Evolutionary conservation across 2,797 vertebrate species (phyloP).

Genomic region (Kryptopterus vitreolus): DNA sequence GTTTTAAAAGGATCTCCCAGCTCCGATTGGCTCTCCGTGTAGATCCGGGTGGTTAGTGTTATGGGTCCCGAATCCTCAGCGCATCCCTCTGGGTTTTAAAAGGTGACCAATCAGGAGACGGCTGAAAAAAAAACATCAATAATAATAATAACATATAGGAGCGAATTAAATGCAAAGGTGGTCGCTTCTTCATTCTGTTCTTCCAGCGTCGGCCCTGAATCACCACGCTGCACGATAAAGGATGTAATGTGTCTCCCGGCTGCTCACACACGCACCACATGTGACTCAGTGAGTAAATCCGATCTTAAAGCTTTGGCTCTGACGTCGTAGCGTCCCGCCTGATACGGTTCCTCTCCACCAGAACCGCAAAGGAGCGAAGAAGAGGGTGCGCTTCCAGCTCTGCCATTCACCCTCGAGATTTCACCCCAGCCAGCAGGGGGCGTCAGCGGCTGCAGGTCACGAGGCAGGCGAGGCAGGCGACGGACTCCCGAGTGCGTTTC

Average conservation of each 20-base stretch:
- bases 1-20: slow-evolving; percentile 45
- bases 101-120: neutral
- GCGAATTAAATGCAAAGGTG: no score
- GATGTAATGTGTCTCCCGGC: slow-evolving; percentile 5
- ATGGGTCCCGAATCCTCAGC: slow-evolving; percentile 51
- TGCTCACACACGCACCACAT: neutral
- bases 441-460: neutral
- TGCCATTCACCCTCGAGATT: slow-evolving; percentile 9
- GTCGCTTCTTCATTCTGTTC: neutral
- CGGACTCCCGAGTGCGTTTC: neutral
- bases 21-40: slow-evolving; percentile 30
- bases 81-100: slow-evolving; percentile 12
- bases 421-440: neutral
- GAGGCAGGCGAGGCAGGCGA: neutral
- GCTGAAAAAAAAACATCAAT: neutral
- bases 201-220: neutral
- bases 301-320: neutral
- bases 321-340: neutral
- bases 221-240: neutral
- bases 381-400: slow-evolving; percentile 24
- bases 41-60: slow-evolving; percentile 41
- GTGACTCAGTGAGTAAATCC: neutral
- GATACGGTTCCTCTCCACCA: slow-evolving; percentile 3
- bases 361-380: neutral
- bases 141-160: neutral